Base-by-base conservation (phyloP, 1,140 invertebrate species). In the Nixonia krombeini region DNA sequence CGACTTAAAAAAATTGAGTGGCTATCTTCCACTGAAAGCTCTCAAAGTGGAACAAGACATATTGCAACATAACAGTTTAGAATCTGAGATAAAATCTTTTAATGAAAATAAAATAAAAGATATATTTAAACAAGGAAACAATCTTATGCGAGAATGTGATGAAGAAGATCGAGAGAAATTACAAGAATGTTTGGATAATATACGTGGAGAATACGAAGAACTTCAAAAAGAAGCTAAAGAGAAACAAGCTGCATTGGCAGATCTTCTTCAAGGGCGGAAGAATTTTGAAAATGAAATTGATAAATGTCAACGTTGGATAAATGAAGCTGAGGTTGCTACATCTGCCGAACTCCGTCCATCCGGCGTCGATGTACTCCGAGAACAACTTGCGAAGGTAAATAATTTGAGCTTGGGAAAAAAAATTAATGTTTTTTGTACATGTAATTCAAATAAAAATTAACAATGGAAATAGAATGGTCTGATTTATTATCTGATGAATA, bases 261-360 rank as follows among this genome's bases (percentile, higher is more conserved):
- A 93, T 84, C 83, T 94, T 7, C 80, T 95, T 7, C 88, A 91
- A 80, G 89, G 90, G 12, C 88, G 94, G 67, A 91, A 90, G 77
- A 86, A 90, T 10, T 94, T 96, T 73, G 94, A 96, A 81, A 89
- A 87, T 45, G 91, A 93, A 55, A 86, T 94, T 33, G 91, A 93
- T 50, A 91, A 91, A 66, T 93, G 92, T 75, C 88, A 92, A 62
- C 89, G 93, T 62, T 96, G 94, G 94, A 85, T 96, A 12, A 92
- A 93, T 44, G 91, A 96, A 86, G 93, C 93, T 37, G 94, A 96
- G 85, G 92, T 94, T 4, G 90, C 93, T 8, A 90, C 93, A 0
- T 91, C 92, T 8, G 89, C 91, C 23, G 94, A 96, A 72, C 80
- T 96, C 1, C 87, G 92, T 40, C 89, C 91, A 13, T 89, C 92